Evolutionary conservation across 2,113 vertebrate species (phyloP).

Genomic region (Callopanchax toddi): DNA sequence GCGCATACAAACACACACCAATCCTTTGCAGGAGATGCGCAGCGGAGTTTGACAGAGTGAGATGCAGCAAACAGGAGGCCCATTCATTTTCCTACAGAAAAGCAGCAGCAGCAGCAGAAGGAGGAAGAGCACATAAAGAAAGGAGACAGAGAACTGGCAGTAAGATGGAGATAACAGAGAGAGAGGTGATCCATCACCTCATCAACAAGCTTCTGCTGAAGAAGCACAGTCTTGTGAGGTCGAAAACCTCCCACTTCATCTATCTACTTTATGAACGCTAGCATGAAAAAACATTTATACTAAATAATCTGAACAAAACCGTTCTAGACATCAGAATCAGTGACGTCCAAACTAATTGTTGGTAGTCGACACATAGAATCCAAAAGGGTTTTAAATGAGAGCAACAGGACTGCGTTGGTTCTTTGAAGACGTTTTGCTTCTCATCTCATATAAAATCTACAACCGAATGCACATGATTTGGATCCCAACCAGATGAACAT

Average conservation of each 20-base stretch:
- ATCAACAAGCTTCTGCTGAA: constrained; percentile 57
- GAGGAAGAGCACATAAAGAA: constrained; percentile 6
- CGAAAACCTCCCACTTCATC: not conserved
- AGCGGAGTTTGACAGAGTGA: constrained; percentile 67
- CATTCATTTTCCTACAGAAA: constrained; percentile 69
- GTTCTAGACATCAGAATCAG: no score
- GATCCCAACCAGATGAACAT: no score
- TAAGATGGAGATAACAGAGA: constrained; percentile 51
- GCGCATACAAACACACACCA: constrained; percentile 27
- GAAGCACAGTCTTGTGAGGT: constrained; percentile 32
- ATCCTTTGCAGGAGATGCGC: constrained; percentile 48
- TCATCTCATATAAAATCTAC: no score
- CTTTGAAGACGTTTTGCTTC: no score
- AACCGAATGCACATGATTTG: no score
- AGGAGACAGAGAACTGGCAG: constrained; percentile 29
- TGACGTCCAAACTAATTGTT: no score
- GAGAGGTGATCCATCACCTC: constrained; percentile 60
- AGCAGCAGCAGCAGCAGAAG: constrained; percentile 67
- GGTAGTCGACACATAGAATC: no score
- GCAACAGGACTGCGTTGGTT: no score
- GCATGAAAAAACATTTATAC: not conserved
- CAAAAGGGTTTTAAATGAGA: no score
- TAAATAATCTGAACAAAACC: no score
- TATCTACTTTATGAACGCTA: not conserved
- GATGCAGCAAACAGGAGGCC: constrained; percentile 69